These are phyloP conservation scores for Catharus ustulatus DNA, from an alignment of 2,797 vertebrate genomes.

Conservation along the genomic window DNA sequence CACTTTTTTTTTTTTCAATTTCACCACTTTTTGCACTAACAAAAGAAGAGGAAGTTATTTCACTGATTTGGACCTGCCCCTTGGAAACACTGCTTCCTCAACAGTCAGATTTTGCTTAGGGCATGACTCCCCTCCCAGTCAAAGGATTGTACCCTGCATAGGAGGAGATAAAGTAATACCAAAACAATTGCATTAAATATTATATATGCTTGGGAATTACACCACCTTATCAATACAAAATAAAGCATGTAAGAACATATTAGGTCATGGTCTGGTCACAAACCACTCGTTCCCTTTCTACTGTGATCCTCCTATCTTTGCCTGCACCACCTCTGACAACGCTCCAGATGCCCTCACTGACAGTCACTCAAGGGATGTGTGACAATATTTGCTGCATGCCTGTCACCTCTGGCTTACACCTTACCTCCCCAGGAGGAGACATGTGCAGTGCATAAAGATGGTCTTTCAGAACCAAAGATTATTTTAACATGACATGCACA, in stretches of 20 bases:
- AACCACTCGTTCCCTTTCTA: neutral
- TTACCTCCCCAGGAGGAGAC: neutral
- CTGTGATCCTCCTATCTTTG: neutral
- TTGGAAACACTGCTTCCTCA: neutral
- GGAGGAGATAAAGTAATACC: neutral
- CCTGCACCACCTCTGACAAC: neutral
- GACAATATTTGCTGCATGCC: rapidly evolving
- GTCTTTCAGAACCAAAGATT: neutral
- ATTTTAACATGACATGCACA: neutral
- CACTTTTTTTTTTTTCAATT: neutral
- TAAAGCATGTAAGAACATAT: neutral
- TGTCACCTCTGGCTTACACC: neutral
- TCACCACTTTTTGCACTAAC: neutral
- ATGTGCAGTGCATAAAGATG: neutral
- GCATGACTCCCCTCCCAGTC: neutral
- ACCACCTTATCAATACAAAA: neutral
- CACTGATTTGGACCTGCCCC: neutral
- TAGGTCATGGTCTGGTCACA: neutral
- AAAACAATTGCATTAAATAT: neutral
- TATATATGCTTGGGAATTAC: neutral
- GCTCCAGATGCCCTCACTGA: neutral
- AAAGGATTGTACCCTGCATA: neutral
- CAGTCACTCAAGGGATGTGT: neutral
- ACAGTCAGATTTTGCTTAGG: neutral
- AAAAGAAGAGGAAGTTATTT: neutral